A percentile compares a stretch with the other conserved stretches of the same genome.
Evolutionary conservation across 2,797 vertebrate species (phyloP).

Genomic region (Urosaurus nigricauda): DNA sequence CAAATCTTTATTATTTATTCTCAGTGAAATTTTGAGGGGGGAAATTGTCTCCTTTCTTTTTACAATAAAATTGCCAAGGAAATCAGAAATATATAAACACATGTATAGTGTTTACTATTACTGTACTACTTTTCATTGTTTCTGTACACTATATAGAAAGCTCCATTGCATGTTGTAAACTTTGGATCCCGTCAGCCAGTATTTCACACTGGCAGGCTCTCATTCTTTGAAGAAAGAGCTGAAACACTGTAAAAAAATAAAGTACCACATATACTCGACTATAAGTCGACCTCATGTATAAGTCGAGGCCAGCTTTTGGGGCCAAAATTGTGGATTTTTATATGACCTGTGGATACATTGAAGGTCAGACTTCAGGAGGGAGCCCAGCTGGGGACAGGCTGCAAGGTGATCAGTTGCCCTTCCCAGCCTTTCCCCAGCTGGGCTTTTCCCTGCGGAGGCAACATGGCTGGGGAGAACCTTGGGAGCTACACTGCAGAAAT

Average conservation of each 20-base stretch:
- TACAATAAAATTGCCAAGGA: not conserved
- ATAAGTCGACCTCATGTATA: no score
- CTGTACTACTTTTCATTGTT: not conserved
- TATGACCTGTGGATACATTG: no score
- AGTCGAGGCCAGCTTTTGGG: no score
- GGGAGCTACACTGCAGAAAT: no score
- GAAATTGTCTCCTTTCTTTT: not conserved
- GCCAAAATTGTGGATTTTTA: no score
- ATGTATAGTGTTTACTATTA: not conserved
- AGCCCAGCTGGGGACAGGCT: no score
- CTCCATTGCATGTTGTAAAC: not conserved
- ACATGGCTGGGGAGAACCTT: no score
- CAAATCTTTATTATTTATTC: not conserved
- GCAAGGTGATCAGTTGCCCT: no score
- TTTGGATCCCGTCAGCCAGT: not conserved
- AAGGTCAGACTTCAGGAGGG: no score
- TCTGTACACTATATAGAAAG: not conserved
- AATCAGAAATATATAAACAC: not conserved
- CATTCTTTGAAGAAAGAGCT: not conserved
- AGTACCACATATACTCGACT: no score
- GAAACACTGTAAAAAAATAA: constrained; percentile 1
- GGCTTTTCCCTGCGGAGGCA: no score
- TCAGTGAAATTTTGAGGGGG: not conserved
- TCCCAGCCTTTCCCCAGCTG: no score
- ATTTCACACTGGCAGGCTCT: constrained; percentile 6